Percentiles rank a stretch among this genome's conserved stretches.
phyloP scores from a whole-genome alignment of 2,113 vertebrate genomes.

The Hippotragus niger region DNA sequence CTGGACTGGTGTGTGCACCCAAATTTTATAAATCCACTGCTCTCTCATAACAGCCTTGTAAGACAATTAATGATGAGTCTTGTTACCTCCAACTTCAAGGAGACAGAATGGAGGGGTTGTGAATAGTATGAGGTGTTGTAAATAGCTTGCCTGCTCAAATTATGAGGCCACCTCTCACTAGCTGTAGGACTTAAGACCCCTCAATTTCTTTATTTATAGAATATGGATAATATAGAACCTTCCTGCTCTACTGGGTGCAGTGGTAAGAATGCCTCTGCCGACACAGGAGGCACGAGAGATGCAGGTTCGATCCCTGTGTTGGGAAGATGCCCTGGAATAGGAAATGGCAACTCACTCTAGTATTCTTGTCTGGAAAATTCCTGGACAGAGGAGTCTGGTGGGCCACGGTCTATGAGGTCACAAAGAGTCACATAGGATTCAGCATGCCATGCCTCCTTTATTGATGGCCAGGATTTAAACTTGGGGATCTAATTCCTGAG shows the following conservation, averaged over 20 bases:
- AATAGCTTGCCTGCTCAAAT: not conserved
- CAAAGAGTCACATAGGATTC: not conserved
- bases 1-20: not conserved
- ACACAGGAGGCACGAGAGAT: not conserved
- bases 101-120: not conserved
- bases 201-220: not conserved
- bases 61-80: not conserved
- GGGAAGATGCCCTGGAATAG: not conserved
- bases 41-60: not conserved
- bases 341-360: not conserved
- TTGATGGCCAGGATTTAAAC: not conserved
- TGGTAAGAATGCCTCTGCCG: not conserved
- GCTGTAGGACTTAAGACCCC: not conserved
- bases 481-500: not conserved
- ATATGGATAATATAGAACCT: not conserved
- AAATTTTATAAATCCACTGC: not conserved
- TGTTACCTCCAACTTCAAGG: not conserved
- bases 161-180: not conserved
- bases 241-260: not conserved
- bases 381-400: not conserved
- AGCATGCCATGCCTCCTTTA: not conserved
- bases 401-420: not conserved
- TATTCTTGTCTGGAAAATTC: not conserved
- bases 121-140: not conserved
- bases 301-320: not conserved